Conservation (phyloP, 2,113 vertebrate species). For the Origma solitaria region DNA sequence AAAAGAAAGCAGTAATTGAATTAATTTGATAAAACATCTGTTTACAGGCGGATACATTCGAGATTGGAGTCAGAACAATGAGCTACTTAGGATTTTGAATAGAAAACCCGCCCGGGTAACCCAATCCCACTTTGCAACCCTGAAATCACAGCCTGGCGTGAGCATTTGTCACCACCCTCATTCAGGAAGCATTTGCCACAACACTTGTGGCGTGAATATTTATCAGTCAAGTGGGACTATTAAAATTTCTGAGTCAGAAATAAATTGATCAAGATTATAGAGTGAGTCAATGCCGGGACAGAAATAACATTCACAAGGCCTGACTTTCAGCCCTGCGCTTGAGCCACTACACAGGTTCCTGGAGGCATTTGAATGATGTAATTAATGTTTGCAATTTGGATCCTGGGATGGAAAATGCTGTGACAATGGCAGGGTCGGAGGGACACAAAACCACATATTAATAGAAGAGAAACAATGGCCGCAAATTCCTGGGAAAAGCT, state of each 20-base stretch:
- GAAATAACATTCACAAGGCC: slow-evolving; percentile 52
- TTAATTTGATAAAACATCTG: neutral
- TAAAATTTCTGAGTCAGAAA: slow-evolving; percentile 54
- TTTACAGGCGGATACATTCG: neutral
- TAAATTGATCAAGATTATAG: slow-evolving; percentile 54
- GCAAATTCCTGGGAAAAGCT: neutral
- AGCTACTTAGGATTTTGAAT: neutral
- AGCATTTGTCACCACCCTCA: slow-evolving; percentile 5
- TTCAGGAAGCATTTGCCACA: neutral
- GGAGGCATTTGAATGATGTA: neutral
- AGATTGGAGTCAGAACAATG: neutral
- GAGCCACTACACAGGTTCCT: neutral
- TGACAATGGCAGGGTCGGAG: neutral
- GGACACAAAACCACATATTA: neutral
- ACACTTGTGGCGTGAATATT: slow-evolving; percentile 40
- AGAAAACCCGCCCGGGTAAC: neutral
- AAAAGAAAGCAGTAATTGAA: neutral
- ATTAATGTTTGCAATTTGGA: neutral
- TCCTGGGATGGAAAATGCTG: neutral
- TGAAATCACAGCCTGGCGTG: neutral
- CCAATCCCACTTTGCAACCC: neutral
- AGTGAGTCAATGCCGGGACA: slow-evolving; percentile 37
- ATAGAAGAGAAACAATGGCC: neutral
- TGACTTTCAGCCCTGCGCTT: slow-evolving; percentile 11
- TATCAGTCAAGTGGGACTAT: slow-evolving; percentile 46